Base-by-base conservation (phyloP, 2,888 invertebrate genomes). In the Phrixothrix hirtus region DNA sequence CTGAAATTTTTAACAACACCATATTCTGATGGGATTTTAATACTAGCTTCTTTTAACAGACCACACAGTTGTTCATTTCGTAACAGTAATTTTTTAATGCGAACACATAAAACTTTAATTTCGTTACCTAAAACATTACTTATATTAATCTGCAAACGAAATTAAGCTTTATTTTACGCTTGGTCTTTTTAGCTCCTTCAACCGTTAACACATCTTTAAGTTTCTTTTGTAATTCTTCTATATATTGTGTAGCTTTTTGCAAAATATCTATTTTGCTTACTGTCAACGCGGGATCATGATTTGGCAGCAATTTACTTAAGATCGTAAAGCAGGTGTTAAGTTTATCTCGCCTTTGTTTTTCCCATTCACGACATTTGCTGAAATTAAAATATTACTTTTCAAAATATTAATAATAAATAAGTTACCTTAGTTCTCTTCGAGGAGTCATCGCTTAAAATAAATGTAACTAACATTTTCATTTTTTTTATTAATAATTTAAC, bases 281-380 rank as follows among this genome's bases (percentile, higher is more conserved):
- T 7, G 61, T 69, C 4, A 68, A 58, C 4, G 76, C 72, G n/a
- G 77, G 75, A 61, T 79, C 78, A 64, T 78, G 77, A 16, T 76
- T 75, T 12, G 81, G 81, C 39, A 82, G 62, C 36, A 79, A 71
- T 63, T 79, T 78, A 39, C 75, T 73, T 42, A 82, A 67, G 3
- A 74, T 74, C 53, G 73, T 72, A 71, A 81, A 81, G 31, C 76
- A 77, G 9, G 75, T 71, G 64, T 85, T 86, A 67, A 87, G 80
- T 70, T 86, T 83, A 62, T 82, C 81, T 64, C 87, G 78, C 66
- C 87, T 78, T 66, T 83, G 82, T 65, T 84, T 80, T 75, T 87
- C 87, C 87, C 86, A 87, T 77, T 83, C 82, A 66, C 83, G 80
- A 59, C 82, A 45, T 36, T 55, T 55, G 12, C 54, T 55, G 9